Conservation (phyloP, 2,888 invertebrate species). For the Andrena dorsata region DNA sequence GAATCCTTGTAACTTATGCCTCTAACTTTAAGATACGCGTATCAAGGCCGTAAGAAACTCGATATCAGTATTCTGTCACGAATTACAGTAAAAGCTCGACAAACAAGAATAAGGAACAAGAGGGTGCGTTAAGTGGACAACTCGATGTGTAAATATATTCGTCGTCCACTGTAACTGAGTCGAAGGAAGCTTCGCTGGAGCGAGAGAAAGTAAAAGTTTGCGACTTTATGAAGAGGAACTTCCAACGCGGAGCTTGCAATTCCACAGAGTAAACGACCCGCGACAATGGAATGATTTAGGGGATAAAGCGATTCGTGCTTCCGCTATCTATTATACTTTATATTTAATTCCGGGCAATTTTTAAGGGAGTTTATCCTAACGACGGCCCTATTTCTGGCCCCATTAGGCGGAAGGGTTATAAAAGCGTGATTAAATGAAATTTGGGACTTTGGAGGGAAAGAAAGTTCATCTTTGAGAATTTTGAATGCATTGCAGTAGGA, state of each 20-base stretch:
- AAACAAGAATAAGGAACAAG: constrained; percentile 53
- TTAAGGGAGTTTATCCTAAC: not conserved
- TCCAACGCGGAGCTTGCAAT: constrained; percentile 37
- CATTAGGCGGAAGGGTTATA: no score
- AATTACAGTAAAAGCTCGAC: constrained; percentile 69
- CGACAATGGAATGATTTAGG: constrained; percentile 33
- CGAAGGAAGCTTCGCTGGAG: not conserved
- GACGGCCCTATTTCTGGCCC: no score
- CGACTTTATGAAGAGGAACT: constrained; percentile 3
- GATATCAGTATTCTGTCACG: constrained; percentile 30
- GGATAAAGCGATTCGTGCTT: not conserved
- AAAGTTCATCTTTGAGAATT: no score
- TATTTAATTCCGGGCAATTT: constrained; percentile 13
- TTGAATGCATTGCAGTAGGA: no score
- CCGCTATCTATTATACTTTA: constrained; percentile 14
- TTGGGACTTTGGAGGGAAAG: no score
- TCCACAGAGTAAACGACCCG: constrained; percentile 41
- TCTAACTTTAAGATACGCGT: constrained; percentile 4
- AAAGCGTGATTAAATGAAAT: no score
- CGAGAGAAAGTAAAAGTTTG: constrained; percentile 33
- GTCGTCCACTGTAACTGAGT: constrained; percentile 29
- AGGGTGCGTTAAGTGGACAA: constrained; percentile 27
- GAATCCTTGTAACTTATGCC: not conserved
- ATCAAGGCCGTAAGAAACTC: constrained; percentile 27
- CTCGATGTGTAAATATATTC: constrained; percentile 34